Conservation (phyloP, 2,888 invertebrate genomes). For the Teleiodes luculella region DNA sequence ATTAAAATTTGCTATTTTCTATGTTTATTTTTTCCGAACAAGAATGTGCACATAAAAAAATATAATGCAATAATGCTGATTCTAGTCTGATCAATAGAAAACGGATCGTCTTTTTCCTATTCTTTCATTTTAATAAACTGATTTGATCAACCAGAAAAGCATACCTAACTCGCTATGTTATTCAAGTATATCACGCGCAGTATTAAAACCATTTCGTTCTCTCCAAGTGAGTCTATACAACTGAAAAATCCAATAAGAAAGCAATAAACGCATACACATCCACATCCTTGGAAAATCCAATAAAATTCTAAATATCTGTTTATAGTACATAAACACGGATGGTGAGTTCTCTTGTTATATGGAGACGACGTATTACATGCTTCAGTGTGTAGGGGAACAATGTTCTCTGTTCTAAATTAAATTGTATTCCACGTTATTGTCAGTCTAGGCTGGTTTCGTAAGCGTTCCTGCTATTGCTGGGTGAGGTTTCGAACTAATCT, state of each 20-base stretch:
- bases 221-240: neutral
- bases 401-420: neutral
- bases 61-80: too few relatives aligned
- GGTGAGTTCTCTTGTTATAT: neutral
- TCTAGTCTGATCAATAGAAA: too few relatives aligned
- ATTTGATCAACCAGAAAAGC: too few relatives aligned
- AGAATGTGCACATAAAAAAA: too few relatives aligned
- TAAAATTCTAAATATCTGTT: neutral
- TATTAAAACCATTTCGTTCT: neutral
- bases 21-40: too few relatives aligned
- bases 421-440: neutral
- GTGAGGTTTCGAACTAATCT: neutral
- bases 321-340: neutral
- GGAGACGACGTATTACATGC: neutral
- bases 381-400: neutral
- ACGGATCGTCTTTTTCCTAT: too few relatives aligned
- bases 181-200: too few relatives aligned
- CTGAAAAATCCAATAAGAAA: constrained; percentile 6
- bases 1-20: too few relatives aligned
- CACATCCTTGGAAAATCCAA: constrained; percentile 1
- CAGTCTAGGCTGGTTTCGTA: neutral
- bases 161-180: too few relatives aligned
- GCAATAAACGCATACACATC: constrained; percentile 6
- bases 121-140: too few relatives aligned
- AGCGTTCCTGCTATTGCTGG: neutral